phyloP scores from a whole-genome alignment of 2,113 vertebrate genomes.

The Axis porcinus region DNA sequence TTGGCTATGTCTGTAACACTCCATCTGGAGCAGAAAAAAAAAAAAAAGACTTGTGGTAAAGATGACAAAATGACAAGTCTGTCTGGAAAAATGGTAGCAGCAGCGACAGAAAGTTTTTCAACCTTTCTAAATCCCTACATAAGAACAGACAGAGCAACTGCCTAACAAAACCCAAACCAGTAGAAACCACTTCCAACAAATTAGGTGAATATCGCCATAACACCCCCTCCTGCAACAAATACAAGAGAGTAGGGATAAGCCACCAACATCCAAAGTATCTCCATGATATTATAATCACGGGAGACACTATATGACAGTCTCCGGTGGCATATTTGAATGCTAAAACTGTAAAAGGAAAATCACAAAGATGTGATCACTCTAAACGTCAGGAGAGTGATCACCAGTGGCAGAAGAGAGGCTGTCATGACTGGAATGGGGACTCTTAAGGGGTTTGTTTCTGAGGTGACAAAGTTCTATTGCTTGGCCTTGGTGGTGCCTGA shows the following conservation, averaged over 20 bases:
- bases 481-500: not conserved
- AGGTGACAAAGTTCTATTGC: not conserved
- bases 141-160: not conserved
- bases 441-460: not conserved
- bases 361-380: not conserved
- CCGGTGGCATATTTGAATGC: not conserved
- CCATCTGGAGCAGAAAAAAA: not conserved
- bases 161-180: not conserved
- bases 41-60: not conserved
- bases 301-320: not conserved
- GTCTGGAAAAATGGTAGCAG: not conserved
- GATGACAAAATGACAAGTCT: not conserved
- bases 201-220: not conserved
- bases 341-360: not conserved
- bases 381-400: not conserved
- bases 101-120: not conserved
- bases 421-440: not conserved
- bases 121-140: not conserved
- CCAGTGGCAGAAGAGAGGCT: not conserved
- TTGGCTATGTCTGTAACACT: not conserved
- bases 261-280: not conserved
- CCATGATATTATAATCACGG: not conserved
- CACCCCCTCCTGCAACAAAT: not conserved
- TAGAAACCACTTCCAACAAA: not conserved
- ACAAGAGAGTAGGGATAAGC: not conserved